phyloP scores from a whole-genome alignment of 1,140 invertebrate genomes.

The Drosophila chauvacae region DNA sequence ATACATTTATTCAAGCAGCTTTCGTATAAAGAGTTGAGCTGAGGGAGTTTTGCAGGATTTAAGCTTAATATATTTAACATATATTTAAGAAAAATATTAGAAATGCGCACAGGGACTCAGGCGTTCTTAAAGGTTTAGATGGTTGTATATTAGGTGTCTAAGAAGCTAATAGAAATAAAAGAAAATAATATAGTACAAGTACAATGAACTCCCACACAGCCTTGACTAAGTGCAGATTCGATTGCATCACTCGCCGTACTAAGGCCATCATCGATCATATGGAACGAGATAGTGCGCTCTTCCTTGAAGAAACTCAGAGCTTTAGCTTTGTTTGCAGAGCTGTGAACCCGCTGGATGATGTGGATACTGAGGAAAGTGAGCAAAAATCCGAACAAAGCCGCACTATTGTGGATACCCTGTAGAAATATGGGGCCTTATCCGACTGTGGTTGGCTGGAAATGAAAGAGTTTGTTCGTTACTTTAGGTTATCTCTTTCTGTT shows the following conservation, averaged over 20 bases:
- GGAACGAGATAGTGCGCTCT: constrained; percentile 22
- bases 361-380: constrained; percentile 10
- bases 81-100: not conserved
- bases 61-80: not conserved
- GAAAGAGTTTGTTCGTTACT: constrained; percentile 21
- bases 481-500: constrained; percentile 25
- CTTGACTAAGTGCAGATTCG: constrained; percentile 18
- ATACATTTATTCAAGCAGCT: not conserved
- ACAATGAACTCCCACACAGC: constrained; percentile 6
- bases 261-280: constrained; percentile 34
- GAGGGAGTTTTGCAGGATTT: not conserved
- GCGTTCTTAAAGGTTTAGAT: not conserved
- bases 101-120: not conserved
- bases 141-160: too few relatives aligned
- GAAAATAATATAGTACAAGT: not conserved
- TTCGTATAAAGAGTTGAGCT: not conserved
- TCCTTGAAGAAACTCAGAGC: constrained; percentile 28
- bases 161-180: not conserved
- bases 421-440: not conserved
- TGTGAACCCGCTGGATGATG: constrained; percentile 16
- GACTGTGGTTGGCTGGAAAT: not conserved
- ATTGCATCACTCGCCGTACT: constrained; percentile 16
- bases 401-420: constrained; percentile 61
- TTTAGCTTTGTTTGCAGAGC: constrained; percentile 24
- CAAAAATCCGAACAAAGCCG: constrained; percentile 54